Conservation (phyloP, 2,113 vertebrate species). For the Notarius lentiginosus region DNA sequence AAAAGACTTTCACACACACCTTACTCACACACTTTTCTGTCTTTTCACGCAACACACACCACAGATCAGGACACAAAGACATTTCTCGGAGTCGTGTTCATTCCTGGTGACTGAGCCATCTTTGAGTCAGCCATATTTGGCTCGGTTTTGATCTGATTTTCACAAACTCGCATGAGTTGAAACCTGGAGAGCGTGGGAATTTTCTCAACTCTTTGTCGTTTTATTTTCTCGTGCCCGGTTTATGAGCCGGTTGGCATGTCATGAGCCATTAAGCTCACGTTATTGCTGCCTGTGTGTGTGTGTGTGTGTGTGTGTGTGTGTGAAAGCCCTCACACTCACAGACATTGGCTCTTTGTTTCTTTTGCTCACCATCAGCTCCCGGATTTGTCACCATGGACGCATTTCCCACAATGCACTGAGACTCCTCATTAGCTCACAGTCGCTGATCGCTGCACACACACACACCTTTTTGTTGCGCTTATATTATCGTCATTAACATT, state of each 20-base stretch:
- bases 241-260: slow-evolving; percentile 29
- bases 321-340: slow-evolving; percentile 30
- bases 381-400: slow-evolving; percentile 66
- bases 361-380: slow-evolving; percentile 59
- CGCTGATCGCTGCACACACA: slow-evolving; percentile 45
- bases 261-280: slow-evolving; percentile 59
- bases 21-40: background rate
- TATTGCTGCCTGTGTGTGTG: slow-evolving; percentile 52
- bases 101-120: slow-evolving; percentile 36
- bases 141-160: slow-evolving; percentile 61
- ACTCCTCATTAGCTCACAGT: slow-evolving; percentile 65
- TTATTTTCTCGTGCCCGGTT: slow-evolving; percentile 35
- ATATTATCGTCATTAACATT: background rate
- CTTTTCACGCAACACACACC: background rate
- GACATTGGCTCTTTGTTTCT: slow-evolving; percentile 71
- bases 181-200: slow-evolving; percentile 63
- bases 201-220: slow-evolving; percentile 53
- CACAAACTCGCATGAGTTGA: slow-evolving; percentile 56
- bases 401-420: slow-evolving; percentile 72
- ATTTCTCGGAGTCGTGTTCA: slow-evolving; percentile 23
- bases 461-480: background rate
- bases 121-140: slow-evolving; percentile 60
- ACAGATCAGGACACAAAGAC: slow-evolving; percentile 14
- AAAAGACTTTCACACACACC: background rate
- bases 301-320: slow-evolving; percentile 3